Percentiles rank a stretch among this genome's conserved stretches.
phyloP scores from a whole-genome alignment of 2,888 invertebrate genomes.

The Arge pagana region DNA sequence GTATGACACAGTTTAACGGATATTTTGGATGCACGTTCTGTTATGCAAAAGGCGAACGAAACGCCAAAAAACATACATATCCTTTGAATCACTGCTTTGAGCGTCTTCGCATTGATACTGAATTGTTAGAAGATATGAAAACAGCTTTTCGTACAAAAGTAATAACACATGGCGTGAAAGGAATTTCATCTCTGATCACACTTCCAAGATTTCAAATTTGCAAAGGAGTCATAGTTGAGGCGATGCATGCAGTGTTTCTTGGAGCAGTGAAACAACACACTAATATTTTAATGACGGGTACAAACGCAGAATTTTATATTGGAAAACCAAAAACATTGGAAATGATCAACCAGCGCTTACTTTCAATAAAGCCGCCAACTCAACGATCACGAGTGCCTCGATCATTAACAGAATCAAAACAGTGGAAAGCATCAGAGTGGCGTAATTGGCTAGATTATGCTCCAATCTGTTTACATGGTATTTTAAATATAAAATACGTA shows the following conservation, averaged over 20 bases:
- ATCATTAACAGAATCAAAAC: neutral
- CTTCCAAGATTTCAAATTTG: conserved; percentile 13
- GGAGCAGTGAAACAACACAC: conserved; percentile 23
- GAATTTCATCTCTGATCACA: neutral
- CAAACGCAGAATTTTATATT: conserved; percentile 16
- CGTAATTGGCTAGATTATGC: conserved; percentile 16
- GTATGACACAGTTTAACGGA: neutral
- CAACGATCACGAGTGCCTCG: conserved; percentile 10
- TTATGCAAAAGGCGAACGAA: neutral
- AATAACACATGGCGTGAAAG: conserved; percentile 1
- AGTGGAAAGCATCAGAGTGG: conserved; percentile 22
- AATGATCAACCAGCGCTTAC: conserved; percentile 1
- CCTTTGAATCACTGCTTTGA: neutral
- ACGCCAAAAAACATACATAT: neutral
- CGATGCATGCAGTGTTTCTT: conserved; percentile 19
- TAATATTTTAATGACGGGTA: conserved; percentile 1
- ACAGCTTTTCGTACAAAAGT: neutral
- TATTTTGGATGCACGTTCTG: neutral
- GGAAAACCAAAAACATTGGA: conserved; percentile 5
- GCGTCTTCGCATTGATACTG: neutral
- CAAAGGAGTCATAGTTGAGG: conserved; percentile 16
- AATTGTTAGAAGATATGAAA: neutral
- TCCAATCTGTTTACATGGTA: conserved; percentile 5
- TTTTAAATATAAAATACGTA: conserved; percentile 5
- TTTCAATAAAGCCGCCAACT: conserved; percentile 7